A percentile compares a stretch with the other conserved stretches of the same genome.
These are phyloP conservation scores for Neodiprion virginianus DNA, from an alignment of 1,140 invertebrate genomes.

Conservation along the genomic window DNA sequence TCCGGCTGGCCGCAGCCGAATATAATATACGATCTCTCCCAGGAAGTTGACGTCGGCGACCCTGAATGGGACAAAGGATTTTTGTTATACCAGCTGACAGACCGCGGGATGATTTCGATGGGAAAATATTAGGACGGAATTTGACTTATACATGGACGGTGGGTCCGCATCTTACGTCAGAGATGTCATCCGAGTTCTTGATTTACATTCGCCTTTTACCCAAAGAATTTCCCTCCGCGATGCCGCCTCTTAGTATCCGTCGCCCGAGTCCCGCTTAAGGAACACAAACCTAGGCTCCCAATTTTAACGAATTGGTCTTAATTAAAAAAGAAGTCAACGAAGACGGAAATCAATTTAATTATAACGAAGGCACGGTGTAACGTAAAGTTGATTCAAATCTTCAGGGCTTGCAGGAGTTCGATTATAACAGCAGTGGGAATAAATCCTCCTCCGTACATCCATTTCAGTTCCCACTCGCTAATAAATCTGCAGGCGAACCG, in stretches of 20 bases:
- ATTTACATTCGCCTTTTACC: background rate
- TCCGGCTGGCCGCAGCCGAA: background rate
- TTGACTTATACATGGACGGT: background rate
- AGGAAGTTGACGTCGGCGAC: background rate
- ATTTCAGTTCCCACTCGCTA: no score
- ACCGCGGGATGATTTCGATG: background rate
- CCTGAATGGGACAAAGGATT: slow-evolving; percentile 1
- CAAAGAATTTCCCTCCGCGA: background rate
- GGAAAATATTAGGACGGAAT: slow-evolving; percentile 7
- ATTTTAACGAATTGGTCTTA: no score
- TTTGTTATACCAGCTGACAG: slow-evolving; percentile 1
- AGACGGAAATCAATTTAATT: no score
- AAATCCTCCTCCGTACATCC: no score
- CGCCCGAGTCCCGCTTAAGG: background rate
- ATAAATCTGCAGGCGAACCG: no score
- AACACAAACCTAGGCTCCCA: background rate
- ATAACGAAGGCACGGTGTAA: no score
- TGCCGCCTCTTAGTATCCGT: background rate
- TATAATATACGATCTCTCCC: background rate
- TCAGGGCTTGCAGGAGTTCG: no score
- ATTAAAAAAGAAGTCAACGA: no score
- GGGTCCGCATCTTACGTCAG: background rate
- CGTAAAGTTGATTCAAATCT: no score
- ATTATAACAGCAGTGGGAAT: no score
- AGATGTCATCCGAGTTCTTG: background rate